Base-by-base conservation (phyloP, 1,140 invertebrate species). In the Neoseiulus cucumeris region DNA sequence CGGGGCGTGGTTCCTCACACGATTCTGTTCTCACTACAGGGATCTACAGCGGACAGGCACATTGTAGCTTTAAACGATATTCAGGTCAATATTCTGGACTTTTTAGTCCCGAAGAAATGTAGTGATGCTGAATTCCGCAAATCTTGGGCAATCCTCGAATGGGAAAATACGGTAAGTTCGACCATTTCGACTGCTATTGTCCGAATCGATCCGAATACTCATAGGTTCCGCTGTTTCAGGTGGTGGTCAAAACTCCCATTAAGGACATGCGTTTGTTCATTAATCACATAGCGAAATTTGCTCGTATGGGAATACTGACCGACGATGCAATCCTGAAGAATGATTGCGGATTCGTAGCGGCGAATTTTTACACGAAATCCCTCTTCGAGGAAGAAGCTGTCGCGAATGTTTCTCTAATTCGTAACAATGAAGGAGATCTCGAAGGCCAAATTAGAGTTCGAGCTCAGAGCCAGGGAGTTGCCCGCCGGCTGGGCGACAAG, bases 81-180 rank as follows among this genome's bases (percentile, higher is more conserved):
- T 73, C 93, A 97, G 75, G 96, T 98, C 73, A 94, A 99, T 77
- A 98, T 99, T 68, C 96, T 99, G 90, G 96, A 99, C 79, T 99
- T 98, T 76, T 98, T 99, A 72, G 86, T 97, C 41, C 95, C 96
- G 18, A 92, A 92, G 1, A 78, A 81, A 25, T 97, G 92, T 75
- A 92, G 85, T 30, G 94, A 98, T 75, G 83, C 84, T 0, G 93
- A 98, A 78, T 99, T 98, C 79, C 77, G 95, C 14, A 85, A 89
- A 76, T 98, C 98, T 94, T 99, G 96, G 96, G 87, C 91, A 1
- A 93, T 97, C 79, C 99, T 99, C 79, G 96, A 99, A 78, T 99
- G 96, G 96, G 96, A 99, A 79, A 99, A 99, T 78, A 98, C 98
- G 82, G 91, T 83, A 14, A 28, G 45, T 59, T 2, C 17, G 22